Evolutionary conservation across 2,888 invertebrate genomes (phyloP), one percentile per base, ranked within the genome.

Genomic region (Drosophila algonquin): DNA sequence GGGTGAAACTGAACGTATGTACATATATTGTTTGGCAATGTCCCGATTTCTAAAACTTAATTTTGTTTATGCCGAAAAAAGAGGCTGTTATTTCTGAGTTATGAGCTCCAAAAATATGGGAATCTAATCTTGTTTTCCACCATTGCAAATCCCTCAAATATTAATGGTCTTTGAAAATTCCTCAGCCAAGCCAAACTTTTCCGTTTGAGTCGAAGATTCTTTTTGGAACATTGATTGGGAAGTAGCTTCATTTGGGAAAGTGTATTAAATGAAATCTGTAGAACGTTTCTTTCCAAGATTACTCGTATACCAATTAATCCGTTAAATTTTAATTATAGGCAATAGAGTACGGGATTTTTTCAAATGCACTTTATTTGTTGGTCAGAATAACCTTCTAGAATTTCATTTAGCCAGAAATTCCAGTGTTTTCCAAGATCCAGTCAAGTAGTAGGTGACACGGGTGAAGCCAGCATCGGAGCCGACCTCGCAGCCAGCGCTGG

Each of bases 371-470:
- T 40, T 40, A 40, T 40, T 40, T n/a, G 14, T 2, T 40, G 2
- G 14, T 2, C 0, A 12, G 40, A 2, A 14, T n/a, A 40, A 40
- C 7, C 2, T 6, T 14, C 40, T 40, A n/a, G 40, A n/a, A 40
- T 40, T 40, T 14, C 6, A 40, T 40, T 40, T 40, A 40, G 6
- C 2, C 6, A 40, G 40, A 40, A 40, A 40, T n/a, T n/a, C 40
- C 40, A 40, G 40, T 52, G n/a, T 79, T 72, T 0, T 62, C 45
- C 12, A 50, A 50, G n/a, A 89, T 86, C 87, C 87, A 89, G 9
- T 64, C 46, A 79, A 50, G 56, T 74, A 83, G 27, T 67, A 72
- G 44, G 80, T 75, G 0, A 77, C n/a, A 55, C 65, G 65, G 10
- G 72, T 21, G 46, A 77, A 77, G n/a, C 71, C 80, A 50, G 57